phyloP scores from a whole-genome alignment of 2,797 vertebrate genomes.

The Acanthiza pusilla region DNA sequence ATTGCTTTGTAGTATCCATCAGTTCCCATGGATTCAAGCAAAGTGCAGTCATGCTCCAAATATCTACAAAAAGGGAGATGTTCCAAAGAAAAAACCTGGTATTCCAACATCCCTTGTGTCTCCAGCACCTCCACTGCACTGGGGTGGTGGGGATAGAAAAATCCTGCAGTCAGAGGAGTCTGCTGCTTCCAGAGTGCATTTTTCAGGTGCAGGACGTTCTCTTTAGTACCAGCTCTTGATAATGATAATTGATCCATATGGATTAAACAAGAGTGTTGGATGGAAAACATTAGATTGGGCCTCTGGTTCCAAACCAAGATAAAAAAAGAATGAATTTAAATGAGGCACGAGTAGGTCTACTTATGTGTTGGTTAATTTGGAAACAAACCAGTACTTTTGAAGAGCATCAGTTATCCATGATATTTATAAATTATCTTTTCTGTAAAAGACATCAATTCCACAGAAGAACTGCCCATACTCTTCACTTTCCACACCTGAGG shows the following conservation, averaged over 20 bases:
- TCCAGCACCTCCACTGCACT: neutral
- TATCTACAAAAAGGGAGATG: neutral
- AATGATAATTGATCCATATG: constrained; percentile 15
- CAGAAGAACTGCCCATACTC: neutral
- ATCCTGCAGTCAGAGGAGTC: neutral
- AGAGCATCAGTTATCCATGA: neutral
- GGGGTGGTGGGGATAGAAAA: neutral
- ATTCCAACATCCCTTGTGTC: neutral
- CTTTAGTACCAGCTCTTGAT: neutral
- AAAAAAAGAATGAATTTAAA: constrained; percentile 11
- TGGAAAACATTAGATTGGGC: neutral
- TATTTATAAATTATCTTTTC: neutral
- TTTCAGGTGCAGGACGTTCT: neutral
- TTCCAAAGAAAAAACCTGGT: neutral
- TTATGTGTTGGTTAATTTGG: constrained; percentile 19
- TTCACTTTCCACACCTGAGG: neutral
- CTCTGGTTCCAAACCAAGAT: constrained; percentile 22
- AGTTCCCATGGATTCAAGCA: neutral
- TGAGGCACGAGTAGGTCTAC: neutral
- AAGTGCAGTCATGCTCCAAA: neutral
- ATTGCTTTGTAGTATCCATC: neutral
- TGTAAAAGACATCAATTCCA: neutral
- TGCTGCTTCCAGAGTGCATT: neutral
- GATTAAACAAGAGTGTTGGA: neutral
- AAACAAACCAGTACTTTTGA: constrained; percentile 15